Percentiles rank a stretch among this genome's conserved stretches.
These are phyloP conservation scores for Petaurus breviceps DNA, from an alignment of 2,113 vertebrate genomes.

Conservation along the genomic window DNA sequence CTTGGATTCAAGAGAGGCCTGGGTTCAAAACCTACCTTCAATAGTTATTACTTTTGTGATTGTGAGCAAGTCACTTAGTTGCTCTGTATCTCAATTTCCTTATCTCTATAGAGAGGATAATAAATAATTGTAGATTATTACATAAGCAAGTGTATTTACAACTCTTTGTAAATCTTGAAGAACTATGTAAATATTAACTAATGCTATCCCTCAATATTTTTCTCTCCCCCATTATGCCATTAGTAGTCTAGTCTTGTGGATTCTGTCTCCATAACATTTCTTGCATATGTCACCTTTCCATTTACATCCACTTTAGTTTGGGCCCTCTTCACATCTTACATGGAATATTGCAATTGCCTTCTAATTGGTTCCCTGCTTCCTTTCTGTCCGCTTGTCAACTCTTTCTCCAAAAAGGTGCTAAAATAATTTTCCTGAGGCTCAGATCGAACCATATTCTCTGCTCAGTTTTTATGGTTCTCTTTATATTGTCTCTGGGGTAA, in stretches of 20 bases:
- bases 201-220: not conserved
- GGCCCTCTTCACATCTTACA: not conserved
- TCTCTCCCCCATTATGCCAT: not conserved
- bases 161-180: not conserved
- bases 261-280: not conserved
- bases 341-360: not conserved
- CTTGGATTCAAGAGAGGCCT: not conserved
- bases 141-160: not conserved
- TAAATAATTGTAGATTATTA: not conserved
- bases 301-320: not conserved
- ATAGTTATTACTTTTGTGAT: not conserved
- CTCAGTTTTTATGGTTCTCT: not conserved
- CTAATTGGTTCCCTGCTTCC: not conserved
- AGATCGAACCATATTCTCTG: not conserved
- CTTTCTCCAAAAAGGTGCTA: not conserved
- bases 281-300: not conserved
- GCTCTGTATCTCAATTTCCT: not conserved
- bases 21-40: not conserved
- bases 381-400: not conserved
- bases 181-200: not conserved
- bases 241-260: not conserved
- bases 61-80: not conserved
- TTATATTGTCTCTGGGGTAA: not conserved
- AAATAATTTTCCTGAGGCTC: not conserved
- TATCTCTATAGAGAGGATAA: not conserved